These are phyloP conservation scores for Leguminivora glycinivorella DNA, from an alignment of 1,140 invertebrate species.

Conservation along the genomic window DNA sequence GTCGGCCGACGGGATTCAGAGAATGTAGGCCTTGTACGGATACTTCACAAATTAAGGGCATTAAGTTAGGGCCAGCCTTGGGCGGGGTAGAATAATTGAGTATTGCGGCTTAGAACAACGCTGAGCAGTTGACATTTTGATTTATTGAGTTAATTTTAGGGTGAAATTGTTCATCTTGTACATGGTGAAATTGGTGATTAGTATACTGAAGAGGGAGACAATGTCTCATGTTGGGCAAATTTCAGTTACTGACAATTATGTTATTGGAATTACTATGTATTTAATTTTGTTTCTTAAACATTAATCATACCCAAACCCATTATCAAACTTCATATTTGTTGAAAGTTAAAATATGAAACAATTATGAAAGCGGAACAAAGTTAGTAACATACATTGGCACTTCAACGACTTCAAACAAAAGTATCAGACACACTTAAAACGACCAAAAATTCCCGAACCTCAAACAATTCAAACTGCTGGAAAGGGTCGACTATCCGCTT, in stretches of 20 bases:
- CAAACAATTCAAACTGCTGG: constrained; percentile 9
- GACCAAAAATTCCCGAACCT: constrained; percentile 13
- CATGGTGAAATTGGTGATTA: too few species aligned
- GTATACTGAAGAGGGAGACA: too few species aligned
- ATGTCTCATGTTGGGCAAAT: neutral
- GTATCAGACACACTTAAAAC: constrained; percentile 13
- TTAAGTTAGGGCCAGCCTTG: neutral
- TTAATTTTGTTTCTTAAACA: too few species aligned
- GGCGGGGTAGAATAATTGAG: neutral
- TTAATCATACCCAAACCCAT: too few species aligned
- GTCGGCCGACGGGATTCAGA: neutral
- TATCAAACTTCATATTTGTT: too few species aligned
- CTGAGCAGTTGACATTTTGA: neutral
- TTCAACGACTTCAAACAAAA: neutral
- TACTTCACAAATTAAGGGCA: constrained; percentile 6
- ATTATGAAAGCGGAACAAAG: neutral
- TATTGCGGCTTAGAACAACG: constrained; percentile 4
- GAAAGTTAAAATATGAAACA: neutral
- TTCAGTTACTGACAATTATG: neutral
- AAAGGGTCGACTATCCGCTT: constrained; percentile 22
- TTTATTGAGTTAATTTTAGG: neutral
- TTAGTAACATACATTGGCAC: neutral
- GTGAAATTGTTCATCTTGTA: neutral
- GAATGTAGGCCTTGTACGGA: neutral
- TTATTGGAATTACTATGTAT: too few species aligned